phyloP scores from a whole-genome alignment of 2,888 invertebrate species.

The Pseudolycoriella hygida region DNA sequence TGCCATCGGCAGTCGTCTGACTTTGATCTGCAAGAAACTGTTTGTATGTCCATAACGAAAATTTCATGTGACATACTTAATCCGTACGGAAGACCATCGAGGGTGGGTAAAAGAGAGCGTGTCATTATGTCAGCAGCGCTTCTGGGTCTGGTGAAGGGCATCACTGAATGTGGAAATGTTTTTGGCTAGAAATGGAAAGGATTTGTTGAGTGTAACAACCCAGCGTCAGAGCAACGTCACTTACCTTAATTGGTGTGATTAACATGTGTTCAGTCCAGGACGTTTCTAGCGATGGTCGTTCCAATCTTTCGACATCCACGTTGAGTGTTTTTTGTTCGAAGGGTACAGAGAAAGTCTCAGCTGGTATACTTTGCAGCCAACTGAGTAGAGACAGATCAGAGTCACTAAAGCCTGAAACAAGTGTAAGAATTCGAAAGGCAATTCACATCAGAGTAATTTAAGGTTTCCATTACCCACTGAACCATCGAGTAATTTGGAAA shows the following conservation, averaged over 20 bases:
- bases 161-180: slow-evolving; percentile 86
- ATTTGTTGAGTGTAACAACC: too few relatives aligned
- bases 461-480: slow-evolving; percentile 46
- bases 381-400: slow-evolving; percentile 83
- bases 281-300: slow-evolving; percentile 81
- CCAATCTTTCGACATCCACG: slow-evolving; percentile 73
- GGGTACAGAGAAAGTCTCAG: slow-evolving; percentile 82
- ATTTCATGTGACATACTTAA: slow-evolving; percentile 14
- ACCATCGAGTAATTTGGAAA: slow-evolving; percentile 57
- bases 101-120: slow-evolving; percentile 63
- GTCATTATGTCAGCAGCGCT: slow-evolving; percentile 89
- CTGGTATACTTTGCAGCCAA: slow-evolving; percentile 86
- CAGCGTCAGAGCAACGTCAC: too few relatives aligned
- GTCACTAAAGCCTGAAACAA: slow-evolving; percentile 49
- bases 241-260: slow-evolving; percentile 73
- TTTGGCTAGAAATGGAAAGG: slow-evolving; percentile 38
- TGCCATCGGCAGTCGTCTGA: slow-evolving; percentile 36
- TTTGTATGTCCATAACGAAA: too few relatives aligned
- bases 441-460: too few relatives aligned
- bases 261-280: slow-evolving; percentile 96
- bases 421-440: too few relatives aligned
- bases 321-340: slow-evolving; percentile 82
- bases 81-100: slow-evolving; percentile 43
- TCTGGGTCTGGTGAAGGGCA: slow-evolving; percentile 76
- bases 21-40: slow-evolving; percentile 43